Evolutionary conservation across 2,888 invertebrate genomes (phyloP), one percentile per base, ranked within the genome.

Genomic region (Drosophila rellima): DNA sequence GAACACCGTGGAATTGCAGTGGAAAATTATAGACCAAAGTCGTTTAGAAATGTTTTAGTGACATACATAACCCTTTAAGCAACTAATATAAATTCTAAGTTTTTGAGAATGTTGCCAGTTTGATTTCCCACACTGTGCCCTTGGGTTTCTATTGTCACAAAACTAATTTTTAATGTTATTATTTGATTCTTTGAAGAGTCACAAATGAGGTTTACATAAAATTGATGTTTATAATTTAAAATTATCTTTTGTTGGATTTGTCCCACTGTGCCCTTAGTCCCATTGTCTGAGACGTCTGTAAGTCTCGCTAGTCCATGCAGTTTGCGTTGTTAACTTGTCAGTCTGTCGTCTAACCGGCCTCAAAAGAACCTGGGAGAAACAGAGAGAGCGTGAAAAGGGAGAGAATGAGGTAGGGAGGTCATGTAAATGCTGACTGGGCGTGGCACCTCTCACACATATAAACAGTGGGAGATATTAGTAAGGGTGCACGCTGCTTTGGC

Each of bases 261-360:
- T 8, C 1, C 52, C 60, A 71, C 59, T 40, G 72, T 78, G 51
- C 42, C 40, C 20, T n/a, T 54, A 39, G 42, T n/a, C 47, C 31
- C 50, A 33, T 39, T 33, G 70, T 71, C 69, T 66, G 57, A 71
- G 73, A 40, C 68, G 71, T 42, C 52, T 68, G 62, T 44, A 60
- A 65, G 78, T 66, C 68, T 26, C 55, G 33, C 50, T 47, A 51
- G 65, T 65, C 37, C 61, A 59, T 67, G 86, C 85, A 82, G 86
- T 64, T 82, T 76, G 71, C 61, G 68, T 64, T 86, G 87, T 86
- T 80, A 73, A 75, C 88, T 82, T 76, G 82, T 70, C 71, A 64
- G 85, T 64, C 65, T 61, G 59, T 67, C 26, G 69, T 52, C 54
- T 65, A 63, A 51, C 65, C 65, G 82, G 44, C 47, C 51, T 48